Percentiles rank a stretch among this genome's conserved stretches.
Conservation (phyloP, 2,113 vertebrate genomes). For the Piaya cayana region DNA sequence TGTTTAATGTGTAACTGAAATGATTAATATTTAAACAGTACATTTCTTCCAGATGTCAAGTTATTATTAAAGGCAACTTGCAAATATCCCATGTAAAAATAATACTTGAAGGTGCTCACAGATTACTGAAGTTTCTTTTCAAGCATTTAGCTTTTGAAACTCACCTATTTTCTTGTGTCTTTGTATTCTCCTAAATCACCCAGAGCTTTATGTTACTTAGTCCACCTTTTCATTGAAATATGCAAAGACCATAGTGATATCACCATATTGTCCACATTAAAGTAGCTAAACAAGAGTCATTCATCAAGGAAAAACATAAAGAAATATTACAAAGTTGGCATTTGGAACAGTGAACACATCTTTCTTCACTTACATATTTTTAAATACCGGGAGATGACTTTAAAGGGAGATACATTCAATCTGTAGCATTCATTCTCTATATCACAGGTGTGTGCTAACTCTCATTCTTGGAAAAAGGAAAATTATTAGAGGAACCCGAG, state of each 20-base stretch:
- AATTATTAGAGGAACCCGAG: background rate
- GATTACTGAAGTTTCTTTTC: background rate
- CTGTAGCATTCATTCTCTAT: background rate
- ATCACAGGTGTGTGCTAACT: background rate
- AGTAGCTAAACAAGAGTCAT: background rate
- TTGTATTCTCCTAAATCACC: background rate
- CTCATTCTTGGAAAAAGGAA: background rate
- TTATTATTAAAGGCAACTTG: background rate
- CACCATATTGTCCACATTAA: background rate
- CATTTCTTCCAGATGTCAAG: conserved; percentile 24
- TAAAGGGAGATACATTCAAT: background rate
- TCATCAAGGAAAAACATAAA: background rate
- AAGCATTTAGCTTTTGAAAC: background rate
- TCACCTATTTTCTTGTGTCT: background rate
- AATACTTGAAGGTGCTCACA: background rate
- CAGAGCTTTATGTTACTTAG: background rate
- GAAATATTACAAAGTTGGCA: background rate
- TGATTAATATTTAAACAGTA: conserved; percentile 55
- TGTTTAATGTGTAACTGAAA: conserved; percentile 57
- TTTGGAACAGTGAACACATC: background rate
- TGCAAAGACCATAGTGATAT: background rate
- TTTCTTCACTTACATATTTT: background rate
- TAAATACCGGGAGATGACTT: background rate
- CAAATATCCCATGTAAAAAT: background rate
- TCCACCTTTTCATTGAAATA: background rate